Evolutionary conservation across 2,888 invertebrate species (phyloP).

Genomic region (Patella pellucida): DNA sequence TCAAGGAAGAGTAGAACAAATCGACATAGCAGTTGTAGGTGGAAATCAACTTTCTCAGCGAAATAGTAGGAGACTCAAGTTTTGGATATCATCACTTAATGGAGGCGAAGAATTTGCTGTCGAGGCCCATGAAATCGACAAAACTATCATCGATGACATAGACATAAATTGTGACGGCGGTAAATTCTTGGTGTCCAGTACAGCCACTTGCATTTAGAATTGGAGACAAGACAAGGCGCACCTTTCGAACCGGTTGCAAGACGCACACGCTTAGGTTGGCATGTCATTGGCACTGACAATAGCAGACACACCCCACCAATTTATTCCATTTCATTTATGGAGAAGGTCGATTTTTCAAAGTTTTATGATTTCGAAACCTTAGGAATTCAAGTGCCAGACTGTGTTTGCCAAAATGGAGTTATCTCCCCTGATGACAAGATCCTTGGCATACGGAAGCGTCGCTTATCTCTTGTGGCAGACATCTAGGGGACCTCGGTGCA

Average conservation of each 20-base stretch:
- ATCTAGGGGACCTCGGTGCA: too few species aligned
- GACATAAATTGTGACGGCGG: neutral
- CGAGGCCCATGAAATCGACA: slow-evolving; percentile 27
- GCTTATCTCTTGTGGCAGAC: too few species aligned
- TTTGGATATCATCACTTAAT: slow-evolving; percentile 13
- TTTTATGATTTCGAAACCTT: slow-evolving; percentile 25
- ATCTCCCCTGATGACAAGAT: too few species aligned
- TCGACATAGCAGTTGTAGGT: slow-evolving; percentile 10
- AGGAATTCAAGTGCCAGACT: slow-evolving; percentile 20
- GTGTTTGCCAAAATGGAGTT: slow-evolving; percentile 13
- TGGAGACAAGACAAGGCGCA: slow-evolving; percentile 12
- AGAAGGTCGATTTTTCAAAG: slow-evolving; percentile 18
- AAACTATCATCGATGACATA: slow-evolving; percentile 20
- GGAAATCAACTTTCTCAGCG: neutral
- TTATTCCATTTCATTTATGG: slow-evolving; percentile 16
- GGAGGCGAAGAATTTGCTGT: slow-evolving; percentile 22
- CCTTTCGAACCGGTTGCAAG: slow-evolving; percentile 23
- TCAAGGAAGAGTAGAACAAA: slow-evolving; percentile 17
- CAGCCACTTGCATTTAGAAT: slow-evolving; percentile 23
- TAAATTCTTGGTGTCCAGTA: slow-evolving; percentile 24
- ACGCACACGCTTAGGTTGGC: slow-evolving; percentile 24
- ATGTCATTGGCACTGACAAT: slow-evolving; percentile 22
- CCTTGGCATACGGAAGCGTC: too few species aligned
- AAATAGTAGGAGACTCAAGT: slow-evolving; percentile 16
- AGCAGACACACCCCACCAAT: neutral